Percentiles rank a stretch among this genome's conserved stretches.
Conservation (phyloP, 2,797 vertebrate genomes). For the Propithecus deckenii region DNA sequence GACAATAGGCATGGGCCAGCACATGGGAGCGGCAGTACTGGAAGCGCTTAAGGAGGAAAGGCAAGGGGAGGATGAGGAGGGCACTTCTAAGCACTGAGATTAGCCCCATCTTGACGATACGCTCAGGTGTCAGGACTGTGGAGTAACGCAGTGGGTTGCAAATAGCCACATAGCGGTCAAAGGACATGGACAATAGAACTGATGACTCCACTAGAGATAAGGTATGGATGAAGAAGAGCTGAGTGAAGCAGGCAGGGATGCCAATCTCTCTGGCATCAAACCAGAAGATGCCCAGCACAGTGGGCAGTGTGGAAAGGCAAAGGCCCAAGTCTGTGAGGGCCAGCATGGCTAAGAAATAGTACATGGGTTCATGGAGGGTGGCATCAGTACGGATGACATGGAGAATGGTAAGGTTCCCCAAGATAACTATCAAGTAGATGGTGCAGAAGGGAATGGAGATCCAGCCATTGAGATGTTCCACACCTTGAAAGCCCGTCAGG, state of each 20-base stretch:
- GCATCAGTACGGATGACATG: slow-evolving; percentile 60
- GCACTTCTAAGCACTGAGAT: slow-evolving; percentile 48
- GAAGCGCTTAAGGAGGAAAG: slow-evolving; percentile 69
- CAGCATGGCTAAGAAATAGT: slow-evolving; percentile 77
- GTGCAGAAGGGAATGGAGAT: slow-evolving; percentile 76
- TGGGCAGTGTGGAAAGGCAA: slow-evolving; percentile 85
- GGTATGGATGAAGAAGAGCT: slow-evolving; percentile 75
- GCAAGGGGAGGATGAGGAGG: slow-evolving; percentile 63
- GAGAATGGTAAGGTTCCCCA: slow-evolving; percentile 72
- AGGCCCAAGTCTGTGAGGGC: slow-evolving; percentile 83
- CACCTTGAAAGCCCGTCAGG: slow-evolving; percentile 70
- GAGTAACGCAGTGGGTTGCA: slow-evolving; percentile 85
- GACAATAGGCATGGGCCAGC: slow-evolving; percentile 71
- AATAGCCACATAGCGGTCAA: slow-evolving; percentile 87
- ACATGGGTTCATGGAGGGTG: slow-evolving; percentile 76
- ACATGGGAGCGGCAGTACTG: slow-evolving; percentile 67
- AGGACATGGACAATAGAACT: slow-evolving; percentile 87
- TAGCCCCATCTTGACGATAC: slow-evolving; percentile 64
- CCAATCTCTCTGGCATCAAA: slow-evolving; percentile 67
- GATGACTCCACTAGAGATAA: slow-evolving; percentile 84
- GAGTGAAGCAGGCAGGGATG: slow-evolving; percentile 71
- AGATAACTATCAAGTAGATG: slow-evolving; percentile 69
- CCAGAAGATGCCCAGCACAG: slow-evolving; percentile 82
- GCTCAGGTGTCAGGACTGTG: slow-evolving; percentile 75
- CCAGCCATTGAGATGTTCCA: slow-evolving; percentile 70